phyloP scores from a whole-genome alignment of 2,888 invertebrate species.

The Cryptus viduatorius region DNA sequence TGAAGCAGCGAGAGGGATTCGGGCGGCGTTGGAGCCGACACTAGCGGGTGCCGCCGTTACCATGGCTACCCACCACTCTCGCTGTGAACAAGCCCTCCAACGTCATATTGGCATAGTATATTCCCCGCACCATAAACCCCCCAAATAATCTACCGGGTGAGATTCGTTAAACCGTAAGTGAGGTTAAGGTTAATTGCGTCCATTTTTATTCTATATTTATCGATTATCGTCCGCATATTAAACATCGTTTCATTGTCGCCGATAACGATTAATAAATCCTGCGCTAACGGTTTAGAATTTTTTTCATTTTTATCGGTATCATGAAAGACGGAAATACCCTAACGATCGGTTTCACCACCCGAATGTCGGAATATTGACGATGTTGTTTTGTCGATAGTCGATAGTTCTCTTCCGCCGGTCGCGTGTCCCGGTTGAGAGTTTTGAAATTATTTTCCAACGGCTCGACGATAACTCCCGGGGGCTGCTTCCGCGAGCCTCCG shows the following conservation, averaged over 20 bases:
- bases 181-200: neutral
- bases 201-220: neutral
- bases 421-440: constrained; percentile 52
- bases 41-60: constrained; percentile 88
- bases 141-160: constrained; percentile 74
- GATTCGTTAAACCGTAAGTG: constrained; percentile 43
- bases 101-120: constrained; percentile 74
- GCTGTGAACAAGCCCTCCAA: constrained; percentile 83
- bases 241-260: too few relatives aligned
- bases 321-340: too few relatives aligned
- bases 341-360: neutral
- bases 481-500: neutral
- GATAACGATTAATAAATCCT: too few relatives aligned
- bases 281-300: too few relatives aligned
- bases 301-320: too few relatives aligned
- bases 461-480: constrained; percentile 13
- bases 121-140: constrained; percentile 70
- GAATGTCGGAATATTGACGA: neutral
- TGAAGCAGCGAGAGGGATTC: constrained; percentile 83
- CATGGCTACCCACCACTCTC: constrained; percentile 86
- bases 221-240: neutral
- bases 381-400: constrained; percentile 41
- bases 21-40: constrained; percentile 87
- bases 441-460: constrained; percentile 33
- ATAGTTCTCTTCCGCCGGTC: constrained; percentile 55